These are phyloP conservation scores for Tetragonula carbonaria DNA, from an alignment of 2,888 invertebrate species.

Conservation along the genomic window DNA sequence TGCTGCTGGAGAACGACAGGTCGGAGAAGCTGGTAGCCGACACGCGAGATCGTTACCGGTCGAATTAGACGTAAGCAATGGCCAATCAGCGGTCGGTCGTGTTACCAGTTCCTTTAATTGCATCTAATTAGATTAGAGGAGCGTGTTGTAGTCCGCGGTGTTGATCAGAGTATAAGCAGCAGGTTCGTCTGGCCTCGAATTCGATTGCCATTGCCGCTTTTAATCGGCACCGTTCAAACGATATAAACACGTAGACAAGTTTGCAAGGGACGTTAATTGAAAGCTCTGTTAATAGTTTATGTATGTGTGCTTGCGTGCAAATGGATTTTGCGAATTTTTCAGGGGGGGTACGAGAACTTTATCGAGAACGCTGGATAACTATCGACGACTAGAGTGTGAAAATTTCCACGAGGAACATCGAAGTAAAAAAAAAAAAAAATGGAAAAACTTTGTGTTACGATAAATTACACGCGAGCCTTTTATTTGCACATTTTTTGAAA, in stretches of 20 bases:
- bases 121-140: conserved; percentile 68
- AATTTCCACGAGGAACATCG: no score
- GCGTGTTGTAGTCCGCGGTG: conserved; percentile 50
- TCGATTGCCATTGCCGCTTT: conserved; percentile 45
- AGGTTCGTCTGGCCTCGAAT: conserved; percentile 45
- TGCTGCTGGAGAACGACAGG: conserved; percentile 24
- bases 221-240: conserved; percentile 33
- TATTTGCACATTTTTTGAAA: no score
- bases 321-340: no score
- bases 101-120: conserved; percentile 58
- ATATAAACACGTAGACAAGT: conserved; percentile 7
- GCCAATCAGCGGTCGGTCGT: conserved; percentile 39
- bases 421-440: no score
- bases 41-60: conserved; percentile 13
- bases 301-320: no score
- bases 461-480: no score
- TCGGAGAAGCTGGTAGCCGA: not conserved
- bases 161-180: conserved; percentile 55
- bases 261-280: conserved; percentile 25
- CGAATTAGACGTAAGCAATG: conserved; percentile 45
- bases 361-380: no score
- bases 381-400: no score
- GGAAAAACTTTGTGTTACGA: no score
- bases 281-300: conserved; percentile 26
- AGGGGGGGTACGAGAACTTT: no score